Percentiles rank a stretch among this genome's conserved stretches.
These are phyloP conservation scores for Pangasius mekongensis DNA, from an alignment of 2,797 vertebrate genomes.

Conservation along the genomic window DNA sequence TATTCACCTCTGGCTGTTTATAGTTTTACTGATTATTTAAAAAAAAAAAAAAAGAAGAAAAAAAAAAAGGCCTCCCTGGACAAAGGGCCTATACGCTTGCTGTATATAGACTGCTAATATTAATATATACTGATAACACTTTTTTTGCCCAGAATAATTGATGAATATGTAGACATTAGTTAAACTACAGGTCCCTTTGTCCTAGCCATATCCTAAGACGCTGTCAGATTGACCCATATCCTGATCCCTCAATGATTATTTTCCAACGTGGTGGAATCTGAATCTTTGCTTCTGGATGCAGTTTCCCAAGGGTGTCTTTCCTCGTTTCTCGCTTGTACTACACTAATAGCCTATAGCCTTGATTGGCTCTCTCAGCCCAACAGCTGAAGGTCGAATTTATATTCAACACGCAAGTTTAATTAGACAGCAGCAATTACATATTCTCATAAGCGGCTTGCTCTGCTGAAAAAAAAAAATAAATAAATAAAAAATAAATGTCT, in stretches of 20 bases:
- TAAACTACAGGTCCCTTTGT: background rate
- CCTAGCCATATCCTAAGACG: background rate
- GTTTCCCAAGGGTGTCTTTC: conserved; percentile 84
- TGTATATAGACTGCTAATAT: background rate
- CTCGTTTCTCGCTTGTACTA: conserved; percentile 81
- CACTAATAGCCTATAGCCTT: conserved; percentile 79
- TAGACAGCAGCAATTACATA: conserved; percentile 81
- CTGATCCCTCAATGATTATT: conserved; percentile 70
- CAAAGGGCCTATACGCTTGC: background rate
- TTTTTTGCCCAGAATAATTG: background rate
- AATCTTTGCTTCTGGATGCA: conserved; percentile 82
- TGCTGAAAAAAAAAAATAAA: background rate
- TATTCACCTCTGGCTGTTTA: background rate
- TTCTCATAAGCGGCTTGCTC: conserved; percentile 74
- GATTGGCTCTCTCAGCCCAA: conserved; percentile 88
- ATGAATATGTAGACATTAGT: background rate
- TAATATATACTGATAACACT: background rate
- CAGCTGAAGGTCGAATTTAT: conserved; percentile 91
- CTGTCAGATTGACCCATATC: conserved; percentile 58
- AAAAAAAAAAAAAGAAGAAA: background rate
- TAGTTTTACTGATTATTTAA: background rate
- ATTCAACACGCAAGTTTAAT: conserved; percentile 86
- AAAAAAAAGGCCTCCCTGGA: background rate
- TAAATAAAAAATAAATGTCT: conserved; percentile 69
- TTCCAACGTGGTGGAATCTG: conserved; percentile 73